Conservation (phyloP, 2,888 invertebrate species). For the Ypsolopha sequella region DNA sequence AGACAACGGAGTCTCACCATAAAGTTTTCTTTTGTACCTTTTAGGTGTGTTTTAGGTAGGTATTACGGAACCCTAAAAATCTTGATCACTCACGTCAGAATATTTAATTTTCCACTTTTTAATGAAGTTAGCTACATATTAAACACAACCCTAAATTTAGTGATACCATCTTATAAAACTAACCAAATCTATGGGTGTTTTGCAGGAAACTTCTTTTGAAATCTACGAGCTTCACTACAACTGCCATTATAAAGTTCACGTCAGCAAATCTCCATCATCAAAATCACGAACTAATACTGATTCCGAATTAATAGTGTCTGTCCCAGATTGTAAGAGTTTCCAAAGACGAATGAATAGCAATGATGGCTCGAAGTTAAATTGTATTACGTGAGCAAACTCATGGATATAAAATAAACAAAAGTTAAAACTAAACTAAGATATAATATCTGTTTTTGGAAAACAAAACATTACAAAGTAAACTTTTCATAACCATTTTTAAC, state of each 20-base stretch:
- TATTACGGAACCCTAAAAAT: no score
- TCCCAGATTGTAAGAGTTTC: slow-evolving; percentile 65
- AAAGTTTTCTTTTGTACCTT: no score
- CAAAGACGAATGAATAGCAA: slow-evolving; percentile 36
- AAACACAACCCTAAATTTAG: neutral
- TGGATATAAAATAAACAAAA: no score
- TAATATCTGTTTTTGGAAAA: no score
- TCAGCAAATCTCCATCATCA: slow-evolving; percentile 37
- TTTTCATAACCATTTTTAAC: no score
- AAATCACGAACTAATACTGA: slow-evolving; percentile 37
- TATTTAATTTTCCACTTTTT: no score
- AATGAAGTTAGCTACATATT: neutral
- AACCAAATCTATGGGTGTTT: slow-evolving; percentile 15
- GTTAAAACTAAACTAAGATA: no score
- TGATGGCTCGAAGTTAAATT: neutral
- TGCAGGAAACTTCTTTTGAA: slow-evolving; percentile 66
- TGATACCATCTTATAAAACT: neutral
- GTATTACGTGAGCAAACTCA: neutral
- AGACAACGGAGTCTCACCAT: no score
- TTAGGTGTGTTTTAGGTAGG: no score
- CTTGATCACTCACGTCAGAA: no score
- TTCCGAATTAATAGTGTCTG: slow-evolving; percentile 59
- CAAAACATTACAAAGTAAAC: no score
- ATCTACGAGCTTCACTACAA: slow-evolving; percentile 69
- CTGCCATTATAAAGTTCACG: slow-evolving; percentile 68